Evolutionary conservation across 2,888 invertebrate species (phyloP).

Genomic region (Xanthorhoe designata): DNA sequence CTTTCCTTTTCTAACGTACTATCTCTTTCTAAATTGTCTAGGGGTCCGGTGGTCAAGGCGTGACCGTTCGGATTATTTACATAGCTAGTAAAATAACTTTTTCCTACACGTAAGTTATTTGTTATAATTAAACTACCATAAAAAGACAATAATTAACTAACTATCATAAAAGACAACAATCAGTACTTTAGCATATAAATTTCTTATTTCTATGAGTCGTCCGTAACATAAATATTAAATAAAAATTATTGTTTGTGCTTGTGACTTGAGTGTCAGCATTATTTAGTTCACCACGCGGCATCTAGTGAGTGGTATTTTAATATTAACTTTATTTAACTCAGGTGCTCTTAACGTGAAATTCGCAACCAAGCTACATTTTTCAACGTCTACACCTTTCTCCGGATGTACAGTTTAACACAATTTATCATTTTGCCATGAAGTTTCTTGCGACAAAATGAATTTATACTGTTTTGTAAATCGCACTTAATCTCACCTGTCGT

Average conservation of each 20-base stretch:
- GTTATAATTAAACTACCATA: too few relatives aligned
- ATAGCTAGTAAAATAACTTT: too few relatives aligned
- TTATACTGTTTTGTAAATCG: conserved; percentile 54
- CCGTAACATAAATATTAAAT: too few relatives aligned
- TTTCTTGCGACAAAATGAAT: conserved; percentile 43
- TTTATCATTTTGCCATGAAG: conserved; percentile 44
- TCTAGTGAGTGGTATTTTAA: conserved; percentile 15
- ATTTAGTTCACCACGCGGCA: conserved; percentile 4
- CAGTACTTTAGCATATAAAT: too few relatives aligned
- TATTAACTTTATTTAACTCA: conserved; percentile 27
- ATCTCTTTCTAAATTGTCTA: too few relatives aligned
- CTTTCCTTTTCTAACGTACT: too few relatives aligned
- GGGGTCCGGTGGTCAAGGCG: too few relatives aligned
- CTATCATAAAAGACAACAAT: too few relatives aligned
- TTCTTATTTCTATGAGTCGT: too few relatives aligned
- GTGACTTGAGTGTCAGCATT: conserved; percentile 2
- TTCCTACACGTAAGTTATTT: too few relatives aligned
- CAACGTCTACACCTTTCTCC: conserved; percentile 41
- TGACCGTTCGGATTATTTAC: too few relatives aligned
- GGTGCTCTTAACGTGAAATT: conserved; percentile 33
- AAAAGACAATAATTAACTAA: too few relatives aligned
- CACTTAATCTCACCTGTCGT: conserved; percentile 62
- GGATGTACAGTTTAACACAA: conserved; percentile 39
- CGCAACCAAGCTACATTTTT: conserved; percentile 38
- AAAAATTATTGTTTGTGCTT: neutral